These are phyloP conservation scores for Bradypodion ventrale DNA, from an alignment of 2,797 vertebrate species.

Conservation along the genomic window DNA sequence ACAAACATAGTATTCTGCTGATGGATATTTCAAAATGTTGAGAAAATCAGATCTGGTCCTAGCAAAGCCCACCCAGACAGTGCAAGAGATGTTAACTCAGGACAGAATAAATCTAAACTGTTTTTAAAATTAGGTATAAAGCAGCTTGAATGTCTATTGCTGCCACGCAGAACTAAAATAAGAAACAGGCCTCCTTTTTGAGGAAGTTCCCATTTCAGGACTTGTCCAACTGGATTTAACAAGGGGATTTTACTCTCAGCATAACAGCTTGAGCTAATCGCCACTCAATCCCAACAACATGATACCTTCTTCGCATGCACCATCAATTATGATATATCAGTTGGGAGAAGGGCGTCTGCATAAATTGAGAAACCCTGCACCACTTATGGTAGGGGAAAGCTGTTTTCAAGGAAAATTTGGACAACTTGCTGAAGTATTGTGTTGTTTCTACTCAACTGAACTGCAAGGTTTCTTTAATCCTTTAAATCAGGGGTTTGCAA, in stretches of 20 bases:
- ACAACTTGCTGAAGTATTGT: neutral
- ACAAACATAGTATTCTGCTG: slow-evolving; percentile 25
- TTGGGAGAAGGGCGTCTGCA: neutral
- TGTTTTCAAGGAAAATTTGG: neutral
- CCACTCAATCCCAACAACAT: neutral
- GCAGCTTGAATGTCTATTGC: neutral
- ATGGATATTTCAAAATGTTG: neutral
- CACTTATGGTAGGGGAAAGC: no score
- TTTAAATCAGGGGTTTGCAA: no score
- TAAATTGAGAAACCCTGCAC: neutral
- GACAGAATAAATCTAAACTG: neutral
- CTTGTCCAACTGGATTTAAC: neutral
- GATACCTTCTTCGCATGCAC: neutral
- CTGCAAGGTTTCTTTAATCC: no score
- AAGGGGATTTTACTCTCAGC: neutral
- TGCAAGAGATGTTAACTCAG: neutral
- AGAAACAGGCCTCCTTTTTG: neutral
- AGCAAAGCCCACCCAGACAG: neutral
- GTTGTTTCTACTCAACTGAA: neutral
- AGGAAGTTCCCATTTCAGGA: neutral
- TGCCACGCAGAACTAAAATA: neutral
- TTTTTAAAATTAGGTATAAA: neutral
- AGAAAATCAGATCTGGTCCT: neutral
- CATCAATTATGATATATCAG: neutral
- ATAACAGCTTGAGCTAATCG: neutral